A percentile compares a stretch with the other conserved stretches of the same genome.
Conservation (phyloP, 2,797 vertebrate genomes). For the Cyprinella venusta region DNA sequence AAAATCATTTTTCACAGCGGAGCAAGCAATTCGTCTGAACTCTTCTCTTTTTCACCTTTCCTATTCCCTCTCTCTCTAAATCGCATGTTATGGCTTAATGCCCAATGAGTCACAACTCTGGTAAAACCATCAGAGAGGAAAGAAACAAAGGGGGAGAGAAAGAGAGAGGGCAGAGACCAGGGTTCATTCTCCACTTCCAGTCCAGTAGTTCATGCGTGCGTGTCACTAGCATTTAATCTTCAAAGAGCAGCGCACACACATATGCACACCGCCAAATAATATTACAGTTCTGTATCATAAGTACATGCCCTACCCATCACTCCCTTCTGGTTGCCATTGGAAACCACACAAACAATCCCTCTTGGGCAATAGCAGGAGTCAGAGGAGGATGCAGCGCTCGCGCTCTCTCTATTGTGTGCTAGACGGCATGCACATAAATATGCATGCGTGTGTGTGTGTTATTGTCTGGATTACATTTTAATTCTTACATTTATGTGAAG, state of each 20-base stretch:
- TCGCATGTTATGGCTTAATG: slow-evolving; percentile 78
- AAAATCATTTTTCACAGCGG: neutral
- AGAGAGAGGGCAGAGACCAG: slow-evolving; percentile 70
- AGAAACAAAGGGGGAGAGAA: slow-evolving; percentile 31
- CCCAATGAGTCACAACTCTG: slow-evolving; percentile 84
- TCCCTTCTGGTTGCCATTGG: slow-evolving; percentile 73
- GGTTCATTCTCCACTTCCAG: slow-evolving; percentile 66
- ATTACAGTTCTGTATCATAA: slow-evolving; percentile 71
- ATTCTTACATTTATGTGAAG: slow-evolving; percentile 55
- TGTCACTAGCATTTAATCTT: slow-evolving; percentile 79
- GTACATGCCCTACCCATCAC: slow-evolving; percentile 73
- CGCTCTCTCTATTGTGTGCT: slow-evolving; percentile 42
- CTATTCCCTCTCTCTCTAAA: slow-evolving; percentile 71
- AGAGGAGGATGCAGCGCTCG: slow-evolving; percentile 75
- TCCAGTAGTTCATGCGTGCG: slow-evolving; percentile 78
- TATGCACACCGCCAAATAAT: slow-evolving; percentile 65
- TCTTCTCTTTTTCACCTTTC: slow-evolving; percentile 62
- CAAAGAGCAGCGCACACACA: slow-evolving; percentile 72
- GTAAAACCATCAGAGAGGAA: slow-evolving; percentile 80
- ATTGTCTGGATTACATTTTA: slow-evolving; percentile 53
- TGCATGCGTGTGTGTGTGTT: slow-evolving; percentile 51
- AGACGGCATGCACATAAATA: slow-evolving; percentile 49
- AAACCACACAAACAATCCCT: slow-evolving; percentile 83
- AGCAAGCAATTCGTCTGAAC: slow-evolving; percentile 45
- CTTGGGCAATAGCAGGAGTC: slow-evolving; percentile 80